phyloP scores from a whole-genome alignment of 2,113 vertebrate species.

The Isichthys henryi region DNA sequence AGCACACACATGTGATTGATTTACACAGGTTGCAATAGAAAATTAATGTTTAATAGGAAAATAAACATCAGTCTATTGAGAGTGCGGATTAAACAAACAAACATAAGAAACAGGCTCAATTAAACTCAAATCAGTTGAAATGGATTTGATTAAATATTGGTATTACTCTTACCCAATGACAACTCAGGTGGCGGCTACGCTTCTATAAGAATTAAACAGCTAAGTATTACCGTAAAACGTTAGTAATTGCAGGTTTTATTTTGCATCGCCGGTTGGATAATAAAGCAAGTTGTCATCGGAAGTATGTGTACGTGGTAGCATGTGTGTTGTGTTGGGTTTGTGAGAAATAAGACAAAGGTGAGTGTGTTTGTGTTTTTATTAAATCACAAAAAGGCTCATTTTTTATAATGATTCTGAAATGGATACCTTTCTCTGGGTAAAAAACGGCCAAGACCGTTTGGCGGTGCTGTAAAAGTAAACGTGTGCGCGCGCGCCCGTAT shows the following conservation, averaged over 20 bases:
- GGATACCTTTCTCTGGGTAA: not conserved
- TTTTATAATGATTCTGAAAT: not conserved
- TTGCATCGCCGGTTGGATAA: not conserved
- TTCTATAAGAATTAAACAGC: not conserved
- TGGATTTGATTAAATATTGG: not conserved
- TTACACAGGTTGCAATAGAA: not conserved
- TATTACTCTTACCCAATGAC: not conserved
- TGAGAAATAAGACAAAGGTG: not conserved
- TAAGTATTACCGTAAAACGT: not conserved
- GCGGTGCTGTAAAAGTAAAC: not conserved
- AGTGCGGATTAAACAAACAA: not conserved
- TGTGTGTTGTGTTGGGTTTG: not conserved
- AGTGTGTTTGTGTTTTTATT: not conserved
- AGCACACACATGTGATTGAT: not conserved
- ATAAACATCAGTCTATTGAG: not conserved
- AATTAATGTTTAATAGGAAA: not conserved
- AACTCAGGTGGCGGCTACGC: not conserved
- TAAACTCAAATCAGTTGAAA: not conserved
- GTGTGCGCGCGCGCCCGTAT: not conserved
- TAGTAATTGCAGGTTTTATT: not conserved
- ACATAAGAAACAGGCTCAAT: not conserved
- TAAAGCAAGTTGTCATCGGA: not conserved
- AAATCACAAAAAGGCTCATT: not conserved
- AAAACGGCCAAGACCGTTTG: not conserved
- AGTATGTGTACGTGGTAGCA: not conserved